These are phyloP conservation scores for Equus quagga DNA, from an alignment of 2,113 vertebrate species.

Conservation along the genomic window DNA sequence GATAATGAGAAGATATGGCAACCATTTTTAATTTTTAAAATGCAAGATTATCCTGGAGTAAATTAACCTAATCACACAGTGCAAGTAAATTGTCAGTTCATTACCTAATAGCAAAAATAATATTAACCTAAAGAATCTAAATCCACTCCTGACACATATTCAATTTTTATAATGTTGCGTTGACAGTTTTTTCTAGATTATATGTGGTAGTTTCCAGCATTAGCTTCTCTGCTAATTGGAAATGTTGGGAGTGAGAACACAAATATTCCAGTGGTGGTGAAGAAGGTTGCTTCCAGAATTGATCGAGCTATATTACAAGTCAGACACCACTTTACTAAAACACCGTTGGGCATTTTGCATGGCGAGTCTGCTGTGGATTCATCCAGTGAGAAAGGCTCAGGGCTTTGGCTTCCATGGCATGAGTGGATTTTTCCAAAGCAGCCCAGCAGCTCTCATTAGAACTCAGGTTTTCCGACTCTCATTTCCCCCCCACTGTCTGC, in stretches of 20 bases:
- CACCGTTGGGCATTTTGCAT: not conserved
- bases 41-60: constrained; percentile 80
- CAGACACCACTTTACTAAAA: not conserved
- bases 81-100: constrained; percentile 78
- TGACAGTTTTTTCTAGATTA: constrained; percentile 62
- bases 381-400: not conserved
- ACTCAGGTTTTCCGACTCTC: not conserved
- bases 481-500: not conserved
- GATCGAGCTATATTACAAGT: not conserved
- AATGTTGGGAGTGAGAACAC: not conserved
- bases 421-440: not conserved
- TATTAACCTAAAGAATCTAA: constrained; percentile 60
- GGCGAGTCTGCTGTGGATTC: not conserved
- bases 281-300: not conserved
- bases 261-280: not conserved
- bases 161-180: constrained; percentile 54
- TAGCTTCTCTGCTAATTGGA: constrained; percentile 54
- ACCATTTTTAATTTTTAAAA: constrained; percentile 79
- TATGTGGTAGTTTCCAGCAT: constrained; percentile 38
- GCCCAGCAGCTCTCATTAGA: not conserved
- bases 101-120: constrained; percentile 79
- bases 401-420: not conserved
- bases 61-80: constrained; percentile 71
- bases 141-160: constrained; percentile 70
- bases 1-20: constrained; percentile 70